A percentile compares a stretch with the other conserved stretches of the same genome.
These are phyloP conservation scores for Tribolium castaneum DNA, from an alignment of 1,140 invertebrate genomes.

Conservation along the genomic window DNA sequence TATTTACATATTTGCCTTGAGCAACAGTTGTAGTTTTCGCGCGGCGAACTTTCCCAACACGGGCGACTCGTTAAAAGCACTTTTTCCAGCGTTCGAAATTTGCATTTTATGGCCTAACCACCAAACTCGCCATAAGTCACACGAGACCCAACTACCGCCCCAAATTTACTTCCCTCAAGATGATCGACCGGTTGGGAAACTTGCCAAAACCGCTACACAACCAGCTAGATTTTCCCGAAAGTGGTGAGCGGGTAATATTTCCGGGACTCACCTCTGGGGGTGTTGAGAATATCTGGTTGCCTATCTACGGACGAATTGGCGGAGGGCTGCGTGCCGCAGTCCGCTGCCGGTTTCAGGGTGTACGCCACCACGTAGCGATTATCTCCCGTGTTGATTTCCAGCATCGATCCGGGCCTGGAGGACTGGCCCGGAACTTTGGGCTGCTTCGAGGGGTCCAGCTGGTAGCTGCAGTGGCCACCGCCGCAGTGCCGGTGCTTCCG, in stretches of 20 bases:
- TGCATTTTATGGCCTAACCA: neutral
- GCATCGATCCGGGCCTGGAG: conserved; percentile 62
- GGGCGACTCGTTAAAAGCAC: conserved; percentile 27
- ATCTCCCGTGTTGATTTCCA: conserved; percentile 71
- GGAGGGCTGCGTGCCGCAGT: conserved; percentile 48
- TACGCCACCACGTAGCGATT: conserved; percentile 71
- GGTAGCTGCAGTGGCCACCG: conserved; percentile 58
- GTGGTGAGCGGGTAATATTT: conserved; percentile 46
- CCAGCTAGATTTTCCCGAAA: conserved; percentile 50
- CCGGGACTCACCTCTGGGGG: conserved; percentile 61
- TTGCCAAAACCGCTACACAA: conserved; percentile 9
- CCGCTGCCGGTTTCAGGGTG: conserved; percentile 66
- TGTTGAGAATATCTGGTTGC: conserved; percentile 64
- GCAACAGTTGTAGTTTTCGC: conserved; percentile 39
- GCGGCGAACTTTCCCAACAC: conserved; percentile 26
- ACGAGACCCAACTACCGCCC: neutral
- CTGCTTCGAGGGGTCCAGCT: conserved; percentile 59
- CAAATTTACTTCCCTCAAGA: neutral
- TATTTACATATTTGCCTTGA: conserved; percentile 42
- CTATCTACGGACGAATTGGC: conserved; percentile 51
- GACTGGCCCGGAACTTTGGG: conserved; percentile 55
- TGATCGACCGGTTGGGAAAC: neutral
- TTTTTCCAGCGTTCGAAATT: neutral
- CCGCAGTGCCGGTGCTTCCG: conserved; percentile 62
- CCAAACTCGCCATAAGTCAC: neutral